These are phyloP conservation scores for Peromyscus polionotus DNA, from an alignment of 2,113 vertebrate species.

Conservation along the genomic window DNA sequence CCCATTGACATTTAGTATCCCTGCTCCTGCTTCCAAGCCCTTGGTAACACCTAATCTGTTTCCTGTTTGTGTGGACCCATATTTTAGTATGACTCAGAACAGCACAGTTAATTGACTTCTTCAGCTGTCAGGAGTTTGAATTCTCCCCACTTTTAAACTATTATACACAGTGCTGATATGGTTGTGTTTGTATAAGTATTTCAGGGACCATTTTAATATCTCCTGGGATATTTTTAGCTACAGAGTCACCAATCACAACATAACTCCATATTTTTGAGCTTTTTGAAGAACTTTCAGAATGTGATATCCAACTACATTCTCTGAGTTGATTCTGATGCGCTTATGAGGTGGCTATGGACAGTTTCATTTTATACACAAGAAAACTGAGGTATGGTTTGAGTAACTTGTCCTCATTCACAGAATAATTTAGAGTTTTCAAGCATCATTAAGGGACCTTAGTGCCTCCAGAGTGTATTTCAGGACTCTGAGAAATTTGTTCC, in stretches of 20 bases:
- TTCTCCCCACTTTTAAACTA: background rate
- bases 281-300: background rate
- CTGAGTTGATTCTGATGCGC: background rate
- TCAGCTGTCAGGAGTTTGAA: background rate
- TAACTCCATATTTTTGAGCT: background rate
- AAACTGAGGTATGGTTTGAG: background rate
- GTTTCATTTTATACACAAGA: background rate
- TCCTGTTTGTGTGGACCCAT: conserved; percentile 15
- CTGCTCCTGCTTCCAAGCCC: background rate
- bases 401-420: background rate
- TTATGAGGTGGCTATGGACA: background rate
- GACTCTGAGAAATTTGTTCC: background rate
- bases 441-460: background rate
- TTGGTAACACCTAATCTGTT: background rate
- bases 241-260: background rate
- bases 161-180: background rate
- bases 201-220: background rate
- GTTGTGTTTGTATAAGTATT: background rate
- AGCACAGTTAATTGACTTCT: background rate
- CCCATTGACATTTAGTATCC: background rate
- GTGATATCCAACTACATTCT: background rate
- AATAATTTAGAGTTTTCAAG: background rate
- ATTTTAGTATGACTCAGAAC: background rate
- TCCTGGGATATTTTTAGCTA: background rate
- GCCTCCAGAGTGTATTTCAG: background rate